phyloP scores from a whole-genome alignment of 2,888 invertebrate genomes.

The Acanthosepion pharaonis region DNA sequence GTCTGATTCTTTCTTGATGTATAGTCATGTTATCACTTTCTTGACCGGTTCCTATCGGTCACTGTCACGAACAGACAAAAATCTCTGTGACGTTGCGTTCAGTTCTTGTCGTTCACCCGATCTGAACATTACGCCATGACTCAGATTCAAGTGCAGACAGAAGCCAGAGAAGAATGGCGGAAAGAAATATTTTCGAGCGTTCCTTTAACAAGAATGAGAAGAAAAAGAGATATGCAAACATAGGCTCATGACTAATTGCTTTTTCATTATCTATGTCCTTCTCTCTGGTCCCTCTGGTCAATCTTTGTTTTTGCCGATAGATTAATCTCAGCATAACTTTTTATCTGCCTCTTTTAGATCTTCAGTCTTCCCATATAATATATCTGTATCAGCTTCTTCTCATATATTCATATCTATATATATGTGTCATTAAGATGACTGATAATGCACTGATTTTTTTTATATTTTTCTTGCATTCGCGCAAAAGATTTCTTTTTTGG shows the following conservation, averaged over 20 bases:
- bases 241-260: background rate
- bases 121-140: background rate
- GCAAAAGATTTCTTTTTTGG: no score
- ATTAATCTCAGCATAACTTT: no score
- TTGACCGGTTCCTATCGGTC: conserved; percentile 12
- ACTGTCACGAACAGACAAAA: conserved; percentile 17
- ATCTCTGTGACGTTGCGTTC: background rate
- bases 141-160: background rate
- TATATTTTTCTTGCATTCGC: no score
- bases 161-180: background rate
- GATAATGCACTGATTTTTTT: no score
- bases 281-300: no score
- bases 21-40: background rate
- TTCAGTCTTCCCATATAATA: no score
- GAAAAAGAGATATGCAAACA: background rate
- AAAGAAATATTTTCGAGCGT: background rate
- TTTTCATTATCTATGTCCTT: background rate
- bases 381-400: no score
- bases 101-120: background rate
- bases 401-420: no score
- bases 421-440: no score
- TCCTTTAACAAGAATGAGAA: background rate
- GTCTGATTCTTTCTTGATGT: background rate
- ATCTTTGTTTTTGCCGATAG: no score
- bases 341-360: no score